phyloP scores from a whole-genome alignment of 2,888 invertebrate genomes.

The Leptopilina syphax region DNA sequence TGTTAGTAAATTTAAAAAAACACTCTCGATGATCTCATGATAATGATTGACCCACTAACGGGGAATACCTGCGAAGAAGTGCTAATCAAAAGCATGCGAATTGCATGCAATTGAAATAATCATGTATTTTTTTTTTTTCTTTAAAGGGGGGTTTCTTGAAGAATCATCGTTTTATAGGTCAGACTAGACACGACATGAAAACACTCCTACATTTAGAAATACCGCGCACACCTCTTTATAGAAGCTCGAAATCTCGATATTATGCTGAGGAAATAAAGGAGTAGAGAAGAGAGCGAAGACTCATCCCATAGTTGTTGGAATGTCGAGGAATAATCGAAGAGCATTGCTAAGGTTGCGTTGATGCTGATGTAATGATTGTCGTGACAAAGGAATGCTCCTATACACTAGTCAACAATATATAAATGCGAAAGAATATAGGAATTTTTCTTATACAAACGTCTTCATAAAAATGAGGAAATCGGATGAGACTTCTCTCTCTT shows the following conservation, averaged over 20 bases:
- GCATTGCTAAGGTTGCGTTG: neutral
- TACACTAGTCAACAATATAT: too few species aligned
- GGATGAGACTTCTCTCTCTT: too few species aligned
- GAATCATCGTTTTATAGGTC: constrained; percentile 18
- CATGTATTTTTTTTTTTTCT: neutral
- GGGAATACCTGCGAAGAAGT: neutral
- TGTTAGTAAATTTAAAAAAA: too few species aligned
- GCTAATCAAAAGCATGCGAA: constrained; percentile 4
- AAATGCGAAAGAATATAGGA: too few species aligned
- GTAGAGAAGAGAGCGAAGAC: neutral
- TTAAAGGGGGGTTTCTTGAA: neutral
- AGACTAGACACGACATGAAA: constrained; percentile 17
- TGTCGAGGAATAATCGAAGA: constrained; percentile 1
- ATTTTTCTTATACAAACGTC: too few species aligned
- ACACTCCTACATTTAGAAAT: neutral
- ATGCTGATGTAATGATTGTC: constrained; percentile 1
- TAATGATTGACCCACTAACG: neutral
- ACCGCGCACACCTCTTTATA: neutral
- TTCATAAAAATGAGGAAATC: too few species aligned
- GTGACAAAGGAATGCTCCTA: neutral
- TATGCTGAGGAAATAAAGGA: neutral
- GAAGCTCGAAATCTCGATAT: neutral
- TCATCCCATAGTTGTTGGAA: neutral
- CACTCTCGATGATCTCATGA: neutral
- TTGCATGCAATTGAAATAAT: constrained; percentile 28